A percentile compares a stretch with the other conserved stretches of the same genome.
Conservation (phyloP, 2,113 vertebrate genomes). For the Tachysurus vachellii region DNA sequence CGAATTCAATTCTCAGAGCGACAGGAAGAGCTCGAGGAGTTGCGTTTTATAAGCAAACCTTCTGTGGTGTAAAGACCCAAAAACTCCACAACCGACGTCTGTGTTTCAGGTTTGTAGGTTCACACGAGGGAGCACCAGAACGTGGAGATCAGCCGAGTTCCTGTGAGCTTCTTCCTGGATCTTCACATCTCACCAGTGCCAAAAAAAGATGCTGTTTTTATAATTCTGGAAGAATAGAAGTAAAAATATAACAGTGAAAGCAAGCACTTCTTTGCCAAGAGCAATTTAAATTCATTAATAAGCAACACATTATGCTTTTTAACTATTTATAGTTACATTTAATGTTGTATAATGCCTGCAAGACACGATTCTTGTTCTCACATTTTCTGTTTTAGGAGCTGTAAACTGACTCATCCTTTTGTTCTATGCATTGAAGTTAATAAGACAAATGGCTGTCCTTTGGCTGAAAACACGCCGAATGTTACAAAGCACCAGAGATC, state of each 20-base stretch:
- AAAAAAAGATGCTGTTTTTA: background rate
- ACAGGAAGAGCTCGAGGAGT: slow-evolving; percentile 48
- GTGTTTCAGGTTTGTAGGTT: background rate
- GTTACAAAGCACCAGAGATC: background rate
- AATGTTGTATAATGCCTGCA: background rate
- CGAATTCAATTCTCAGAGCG: slow-evolving; percentile 33
- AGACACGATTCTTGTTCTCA: background rate
- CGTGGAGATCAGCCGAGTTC: background rate
- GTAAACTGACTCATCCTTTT: background rate
- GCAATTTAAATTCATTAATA: too few species aligned
- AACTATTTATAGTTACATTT: background rate
- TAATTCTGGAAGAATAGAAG: background rate
- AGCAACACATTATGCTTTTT: too few species aligned
- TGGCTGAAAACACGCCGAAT: background rate
- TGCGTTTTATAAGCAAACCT: slow-evolving; percentile 9
- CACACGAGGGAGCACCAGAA: background rate
- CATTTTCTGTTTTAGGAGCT: background rate
- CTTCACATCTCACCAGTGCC: background rate
- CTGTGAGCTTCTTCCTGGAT: background rate
- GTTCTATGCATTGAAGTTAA: background rate
- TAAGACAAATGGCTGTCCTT: background rate
- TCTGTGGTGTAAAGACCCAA: background rate
- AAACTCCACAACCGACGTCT: background rate
- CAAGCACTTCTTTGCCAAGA: too few species aligned
- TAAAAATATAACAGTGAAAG: background rate